phyloP scores from a whole-genome alignment of 2,113 vertebrate species.

The Epinephelus lanceolatus region DNA sequence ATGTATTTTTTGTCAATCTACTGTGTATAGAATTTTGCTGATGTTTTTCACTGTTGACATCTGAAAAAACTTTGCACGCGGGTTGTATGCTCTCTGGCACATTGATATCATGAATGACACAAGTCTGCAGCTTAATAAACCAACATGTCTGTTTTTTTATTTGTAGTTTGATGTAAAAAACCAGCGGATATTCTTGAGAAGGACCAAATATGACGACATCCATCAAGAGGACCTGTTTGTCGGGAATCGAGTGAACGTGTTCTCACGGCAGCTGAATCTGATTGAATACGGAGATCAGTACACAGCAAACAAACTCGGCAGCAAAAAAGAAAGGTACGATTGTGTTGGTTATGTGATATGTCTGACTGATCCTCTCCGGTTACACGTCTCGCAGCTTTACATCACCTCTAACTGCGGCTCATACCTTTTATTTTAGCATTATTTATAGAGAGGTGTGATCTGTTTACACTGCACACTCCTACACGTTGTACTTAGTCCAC shows the following conservation, averaged over 20 bases:
- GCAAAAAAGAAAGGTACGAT: slow-evolving; percentile 92
- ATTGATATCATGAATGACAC: not conserved
- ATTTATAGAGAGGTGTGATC: not conserved
- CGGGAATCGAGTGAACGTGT: slow-evolving; percentile 92
- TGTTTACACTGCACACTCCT: not conserved
- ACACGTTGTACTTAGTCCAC: not conserved
- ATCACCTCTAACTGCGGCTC: not conserved
- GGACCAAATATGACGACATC: slow-evolving; percentile 90
- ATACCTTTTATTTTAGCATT: not conserved
- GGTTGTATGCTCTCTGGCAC: not conserved
- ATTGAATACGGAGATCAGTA: slow-evolving; percentile 94
- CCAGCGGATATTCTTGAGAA: slow-evolving; percentile 89
- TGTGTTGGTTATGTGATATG: not conserved
- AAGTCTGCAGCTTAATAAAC: not conserved
- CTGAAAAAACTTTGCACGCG: not conserved
- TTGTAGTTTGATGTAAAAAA: slow-evolving; percentile 95
- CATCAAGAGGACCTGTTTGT: slow-evolving; percentile 91
- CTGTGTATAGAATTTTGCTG: not conserved
- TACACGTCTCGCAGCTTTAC: slow-evolving; percentile 1
- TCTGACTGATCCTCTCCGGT: slow-evolving; percentile 9
- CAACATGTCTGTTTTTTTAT: slow-evolving; percentile 23
- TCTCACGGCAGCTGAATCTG: slow-evolving; percentile 91
- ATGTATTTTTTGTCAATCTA: not conserved
- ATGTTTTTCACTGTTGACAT: not conserved
- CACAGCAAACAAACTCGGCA: slow-evolving; percentile 92